These are phyloP conservation scores for Cathartes aura DNA, from an alignment of 2,113 vertebrate genomes.

Conservation along the genomic window DNA sequence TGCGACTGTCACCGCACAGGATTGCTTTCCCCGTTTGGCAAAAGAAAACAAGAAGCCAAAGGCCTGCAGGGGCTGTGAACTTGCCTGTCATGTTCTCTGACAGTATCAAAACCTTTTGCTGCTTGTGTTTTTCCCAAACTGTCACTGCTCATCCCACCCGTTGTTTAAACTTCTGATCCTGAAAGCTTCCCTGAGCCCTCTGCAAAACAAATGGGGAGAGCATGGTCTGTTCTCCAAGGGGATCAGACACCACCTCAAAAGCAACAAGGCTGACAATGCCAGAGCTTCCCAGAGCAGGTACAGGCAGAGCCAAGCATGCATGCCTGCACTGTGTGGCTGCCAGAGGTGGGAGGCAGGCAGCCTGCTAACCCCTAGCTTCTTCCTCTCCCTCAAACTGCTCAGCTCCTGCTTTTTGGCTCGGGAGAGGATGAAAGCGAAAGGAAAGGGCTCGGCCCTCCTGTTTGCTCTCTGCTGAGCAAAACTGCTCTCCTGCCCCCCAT, in stretches of 20 bases:
- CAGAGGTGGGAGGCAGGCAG: constrained; percentile 10
- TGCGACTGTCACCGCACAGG: neutral
- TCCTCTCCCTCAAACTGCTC: neutral
- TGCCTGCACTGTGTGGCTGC: neutral
- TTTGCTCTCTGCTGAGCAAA: neutral
- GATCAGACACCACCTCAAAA: neutral
- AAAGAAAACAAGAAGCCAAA: constrained; percentile 42
- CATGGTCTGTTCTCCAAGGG: neutral
- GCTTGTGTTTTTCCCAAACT: constrained; percentile 51
- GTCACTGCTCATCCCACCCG: neutral
- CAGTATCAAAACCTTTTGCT: constrained; percentile 40
- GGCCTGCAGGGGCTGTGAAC: constrained; percentile 43
- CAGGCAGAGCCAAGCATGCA: neutral
- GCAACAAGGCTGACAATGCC: neutral
- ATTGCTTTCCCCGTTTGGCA: neutral
- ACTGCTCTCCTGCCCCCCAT: neutral
- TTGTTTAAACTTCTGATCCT: neutral
- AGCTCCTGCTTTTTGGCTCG: neutral
- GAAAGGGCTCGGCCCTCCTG: neutral
- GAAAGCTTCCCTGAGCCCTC: constrained; percentile 21
- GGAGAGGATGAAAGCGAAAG: neutral
- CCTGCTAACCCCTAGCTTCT: neutral
- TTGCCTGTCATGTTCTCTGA: constrained; percentile 62
- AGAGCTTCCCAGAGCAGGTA: neutral
- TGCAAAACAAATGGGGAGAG: neutral